Evolutionary conservation across 1,140 invertebrate genomes (phyloP).

Genomic region (Apis laboriosa): DNA sequence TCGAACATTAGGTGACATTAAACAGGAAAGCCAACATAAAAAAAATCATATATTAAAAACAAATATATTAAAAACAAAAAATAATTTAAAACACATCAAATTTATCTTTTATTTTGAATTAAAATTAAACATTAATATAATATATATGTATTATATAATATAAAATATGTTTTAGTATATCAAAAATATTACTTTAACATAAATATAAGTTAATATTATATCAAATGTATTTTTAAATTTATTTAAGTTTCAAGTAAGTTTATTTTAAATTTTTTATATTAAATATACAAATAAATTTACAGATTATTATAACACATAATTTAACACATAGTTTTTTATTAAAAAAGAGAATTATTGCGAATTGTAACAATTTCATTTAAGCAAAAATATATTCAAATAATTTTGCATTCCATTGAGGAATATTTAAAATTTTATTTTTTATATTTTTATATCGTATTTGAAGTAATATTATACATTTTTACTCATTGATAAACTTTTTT

Average conservation of each 20-base stretch:
- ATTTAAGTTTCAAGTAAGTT: no score
- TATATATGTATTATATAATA: no score
- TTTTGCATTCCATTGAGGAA: background rate
- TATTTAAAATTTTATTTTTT: constrained; percentile 19
- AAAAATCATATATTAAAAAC: background rate
- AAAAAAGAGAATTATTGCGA: background rate
- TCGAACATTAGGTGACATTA: background rate
- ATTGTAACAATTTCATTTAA: constrained; percentile 10
- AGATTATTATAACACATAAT: background rate
- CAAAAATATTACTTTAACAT: background rate
- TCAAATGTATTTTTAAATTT: no score
- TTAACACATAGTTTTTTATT: constrained; percentile 5
- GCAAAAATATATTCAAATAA: constrained; percentile 8
- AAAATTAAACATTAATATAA: no score
- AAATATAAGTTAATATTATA: no score
- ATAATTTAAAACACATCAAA: background rate
- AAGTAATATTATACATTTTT: constrained; percentile 10
- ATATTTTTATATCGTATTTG: background rate
- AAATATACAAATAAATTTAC: background rate
- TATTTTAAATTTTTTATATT: background rate
- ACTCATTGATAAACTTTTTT: background rate
- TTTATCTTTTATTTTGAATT: background rate
- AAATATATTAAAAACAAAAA: background rate
- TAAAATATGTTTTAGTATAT: no score
- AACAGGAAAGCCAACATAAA: background rate